A percentile compares a stretch with the other conserved stretches of the same genome.
phyloP scores from a whole-genome alignment of 2,797 vertebrate genomes.

The Clarias laeviceps region DNA sequence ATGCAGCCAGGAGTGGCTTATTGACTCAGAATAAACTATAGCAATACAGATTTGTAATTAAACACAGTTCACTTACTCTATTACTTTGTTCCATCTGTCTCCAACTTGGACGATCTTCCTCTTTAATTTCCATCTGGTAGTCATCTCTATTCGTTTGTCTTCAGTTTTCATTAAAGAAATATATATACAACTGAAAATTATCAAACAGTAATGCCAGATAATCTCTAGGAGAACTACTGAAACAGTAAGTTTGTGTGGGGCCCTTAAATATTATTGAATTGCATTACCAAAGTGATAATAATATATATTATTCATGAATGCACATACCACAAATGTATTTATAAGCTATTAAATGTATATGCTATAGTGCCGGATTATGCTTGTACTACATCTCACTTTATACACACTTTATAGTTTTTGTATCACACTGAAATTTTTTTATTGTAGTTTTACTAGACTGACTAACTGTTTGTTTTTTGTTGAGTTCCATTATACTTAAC shows the following conservation, averaged over 20 bases:
- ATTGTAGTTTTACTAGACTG: too few species aligned
- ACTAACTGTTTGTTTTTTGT: too few species aligned
- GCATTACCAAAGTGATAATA: not conserved
- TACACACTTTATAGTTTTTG: too few species aligned
- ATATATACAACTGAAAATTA: not conserved
- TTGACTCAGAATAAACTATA: not conserved
- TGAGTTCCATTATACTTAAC: too few species aligned
- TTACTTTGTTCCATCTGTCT: conserved; percentile 70
- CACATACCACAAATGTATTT: too few species aligned
- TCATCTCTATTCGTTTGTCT: conserved; percentile 71
- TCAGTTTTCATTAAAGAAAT: not conserved
- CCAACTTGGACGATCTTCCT: conserved; percentile 68
- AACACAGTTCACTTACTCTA: conserved; percentile 64
- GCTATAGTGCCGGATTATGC: too few species aligned
- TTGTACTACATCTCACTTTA: too few species aligned
- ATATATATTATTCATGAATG: too few species aligned
- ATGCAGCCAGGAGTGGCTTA: not conserved
- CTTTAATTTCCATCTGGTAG: conserved; percentile 51
- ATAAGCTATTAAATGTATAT: too few species aligned
- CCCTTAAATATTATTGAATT: not conserved
- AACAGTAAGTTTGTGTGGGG: not conserved
- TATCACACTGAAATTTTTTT: too few species aligned
- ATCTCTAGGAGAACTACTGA: not conserved
- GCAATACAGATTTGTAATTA: not conserved
- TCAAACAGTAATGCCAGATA: not conserved